A percentile compares a stretch with the other conserved stretches of the same genome.
These are phyloP conservation scores for Notocelia uddmanniana DNA, from an alignment of 2,888 invertebrate species.

Conservation along the genomic window DNA sequence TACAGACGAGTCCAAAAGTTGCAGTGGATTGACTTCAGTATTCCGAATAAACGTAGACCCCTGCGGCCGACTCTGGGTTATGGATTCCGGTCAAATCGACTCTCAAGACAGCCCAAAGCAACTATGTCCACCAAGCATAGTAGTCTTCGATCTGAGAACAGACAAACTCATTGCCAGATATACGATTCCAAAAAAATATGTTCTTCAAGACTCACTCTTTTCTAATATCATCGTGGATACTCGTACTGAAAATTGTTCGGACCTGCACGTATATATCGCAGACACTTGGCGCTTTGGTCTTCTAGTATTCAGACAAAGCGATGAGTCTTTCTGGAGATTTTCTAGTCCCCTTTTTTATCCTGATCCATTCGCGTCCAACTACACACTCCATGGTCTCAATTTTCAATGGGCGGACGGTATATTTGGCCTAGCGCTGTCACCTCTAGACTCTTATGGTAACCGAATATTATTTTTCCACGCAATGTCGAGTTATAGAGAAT, in stretches of 20 bases:
- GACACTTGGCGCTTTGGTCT: constrained; percentile 90
- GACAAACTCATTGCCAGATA: constrained; percentile 88
- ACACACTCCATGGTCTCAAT: constrained; percentile 90
- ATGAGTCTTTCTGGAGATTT: constrained; percentile 87
- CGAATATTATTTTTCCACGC: constrained; percentile 91
- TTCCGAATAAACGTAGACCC: constrained; percentile 91
- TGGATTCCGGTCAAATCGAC: constrained; percentile 92
- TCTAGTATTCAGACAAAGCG: constrained; percentile 87
- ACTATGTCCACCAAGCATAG: constrained; percentile 90
- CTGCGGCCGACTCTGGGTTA: constrained; percentile 92
- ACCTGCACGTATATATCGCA: constrained; percentile 88
- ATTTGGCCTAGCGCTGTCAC: constrained; percentile 90
- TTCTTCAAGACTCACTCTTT: constrained; percentile 88
- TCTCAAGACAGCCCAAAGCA: constrained; percentile 88
- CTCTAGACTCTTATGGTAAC: constrained; percentile 80
- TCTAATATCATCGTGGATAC: constrained; percentile 89
- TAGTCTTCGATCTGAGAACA: constrained; percentile 89
- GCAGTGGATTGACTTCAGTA: constrained; percentile 90
- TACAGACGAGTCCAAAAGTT: constrained; percentile 76
- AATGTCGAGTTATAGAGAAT: constrained; percentile 93
- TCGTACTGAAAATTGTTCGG: constrained; percentile 85
- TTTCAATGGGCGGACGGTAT: constrained; percentile 94
- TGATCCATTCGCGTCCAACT: constrained; percentile 90
- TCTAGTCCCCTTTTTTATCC: constrained; percentile 89
- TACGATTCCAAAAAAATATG: constrained; percentile 87